A percentile compares a stretch with the other conserved stretches of the same genome.
phyloP scores from a whole-genome alignment of 2,888 invertebrate species.

The Nemoura dubitans region DNA sequence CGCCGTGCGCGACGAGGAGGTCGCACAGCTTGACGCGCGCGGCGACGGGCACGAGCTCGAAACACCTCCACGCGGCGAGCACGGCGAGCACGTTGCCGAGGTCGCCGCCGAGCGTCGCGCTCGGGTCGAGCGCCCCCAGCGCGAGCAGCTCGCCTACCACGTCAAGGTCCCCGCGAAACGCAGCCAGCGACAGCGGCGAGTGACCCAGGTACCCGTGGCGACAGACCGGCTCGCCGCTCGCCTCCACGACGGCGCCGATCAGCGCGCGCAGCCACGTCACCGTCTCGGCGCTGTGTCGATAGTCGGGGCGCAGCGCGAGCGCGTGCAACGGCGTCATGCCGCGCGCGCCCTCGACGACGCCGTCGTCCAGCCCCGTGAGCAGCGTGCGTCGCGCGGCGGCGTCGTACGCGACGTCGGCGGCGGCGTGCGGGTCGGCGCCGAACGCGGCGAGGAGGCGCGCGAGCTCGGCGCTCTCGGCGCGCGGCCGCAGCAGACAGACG shows the following conservation, averaged over 20 bases:
- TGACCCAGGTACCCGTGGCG: neutral
- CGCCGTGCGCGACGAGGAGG: constrained; percentile 9
- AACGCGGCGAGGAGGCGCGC: neutral
- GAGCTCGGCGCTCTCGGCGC: neutral
- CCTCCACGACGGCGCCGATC: neutral
- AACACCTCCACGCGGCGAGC: neutral
- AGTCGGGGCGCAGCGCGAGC: neutral
- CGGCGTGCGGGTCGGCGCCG: constrained; percentile 28
- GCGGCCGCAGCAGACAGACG: neutral
- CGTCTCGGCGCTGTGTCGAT: neutral
- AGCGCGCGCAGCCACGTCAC: neutral
- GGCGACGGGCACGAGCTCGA: neutral
- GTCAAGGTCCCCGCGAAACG: neutral
- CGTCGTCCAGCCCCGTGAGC: neutral
- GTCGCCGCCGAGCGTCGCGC: neutral
- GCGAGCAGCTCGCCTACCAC: neutral
- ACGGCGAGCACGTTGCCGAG: constrained; percentile 13
- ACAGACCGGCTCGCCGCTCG: neutral
- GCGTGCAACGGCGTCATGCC: neutral
- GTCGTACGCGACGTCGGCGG: neutral
- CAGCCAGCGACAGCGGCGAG: constrained; percentile 24
- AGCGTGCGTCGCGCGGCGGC: neutral
- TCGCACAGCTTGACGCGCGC: constrained; percentile 22
- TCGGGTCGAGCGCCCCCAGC: neutral
- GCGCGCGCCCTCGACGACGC: neutral